Conservation (phyloP, 2,888 invertebrate genomes). For the Macrophya annulata region DNA sequence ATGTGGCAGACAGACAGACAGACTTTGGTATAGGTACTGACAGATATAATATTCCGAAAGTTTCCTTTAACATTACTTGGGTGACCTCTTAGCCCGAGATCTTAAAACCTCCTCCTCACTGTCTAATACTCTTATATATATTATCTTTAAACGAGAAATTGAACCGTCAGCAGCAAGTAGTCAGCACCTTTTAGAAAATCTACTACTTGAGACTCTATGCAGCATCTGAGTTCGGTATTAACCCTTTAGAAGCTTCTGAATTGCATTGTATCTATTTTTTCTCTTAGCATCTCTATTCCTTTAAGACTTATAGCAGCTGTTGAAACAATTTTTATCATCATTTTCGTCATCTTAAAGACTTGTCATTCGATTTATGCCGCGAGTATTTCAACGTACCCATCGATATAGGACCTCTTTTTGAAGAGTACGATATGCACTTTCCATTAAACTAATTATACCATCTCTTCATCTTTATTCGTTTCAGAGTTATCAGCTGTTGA, state of each 20-base stretch:
- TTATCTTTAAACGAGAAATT: constrained; percentile 35
- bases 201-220: background rate
- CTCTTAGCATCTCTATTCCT: too few species aligned
- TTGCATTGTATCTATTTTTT: background rate
- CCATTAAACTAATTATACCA: too few species aligned
- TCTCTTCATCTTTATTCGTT: too few species aligned
- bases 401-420: too few species aligned
- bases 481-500: too few species aligned
- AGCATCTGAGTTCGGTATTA: background rate
- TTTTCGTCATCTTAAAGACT: too few species aligned
- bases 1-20: background rate
- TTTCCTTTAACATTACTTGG: constrained; percentile 17
- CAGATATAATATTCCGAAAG: constrained; percentile 21
- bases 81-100: constrained; percentile 36
- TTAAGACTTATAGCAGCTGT: too few species aligned
- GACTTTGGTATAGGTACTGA: background rate
- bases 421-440: too few species aligned
- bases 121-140: background rate
- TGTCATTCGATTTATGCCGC: too few species aligned
- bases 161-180: constrained; percentile 39
- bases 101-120: background rate
- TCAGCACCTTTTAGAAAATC: background rate
- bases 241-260: constrained; percentile 18
- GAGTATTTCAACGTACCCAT: too few species aligned
- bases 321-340: too few species aligned